Base-by-base conservation (phyloP, 2,888 invertebrate species). In the Hyppa rectilinea region DNA sequence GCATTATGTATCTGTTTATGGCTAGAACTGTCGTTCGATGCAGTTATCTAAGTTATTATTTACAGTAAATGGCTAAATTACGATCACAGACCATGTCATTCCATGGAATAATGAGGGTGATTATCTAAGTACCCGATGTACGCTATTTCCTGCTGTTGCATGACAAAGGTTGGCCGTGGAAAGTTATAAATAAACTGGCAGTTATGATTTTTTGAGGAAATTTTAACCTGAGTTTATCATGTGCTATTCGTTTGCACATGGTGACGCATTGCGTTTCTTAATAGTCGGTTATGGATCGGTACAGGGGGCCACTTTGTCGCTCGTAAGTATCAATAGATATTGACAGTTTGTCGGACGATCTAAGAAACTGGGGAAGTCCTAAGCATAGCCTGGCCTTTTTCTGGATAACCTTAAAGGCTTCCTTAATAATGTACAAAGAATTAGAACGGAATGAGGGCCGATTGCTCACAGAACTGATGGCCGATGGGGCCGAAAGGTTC, bases 81-180 rank as follows among this genome's bases (percentile, higher is more conserved):
- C 56, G 40, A 61, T 78, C 31, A 40, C 29, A n/a, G 56, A 31
- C 64, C 63, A 70, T 84, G 82, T 74, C 67, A 74, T 75, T 70
- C 52, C 65, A 71, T 38, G 52, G 61, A 50, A 67, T 68, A 76
- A 84, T 82, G 59, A 69, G 69, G 60, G 56, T 70, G 60, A 66
- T 81, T 77, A 71, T 64, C 29, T 34, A 29, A 38, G 50, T 49
- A 58, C 52, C 34, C 61, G 31, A 62, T 49, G 71, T 59, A 55
- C 50, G 56, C 23, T 55, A 61, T 65, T 82, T 79, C 78, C 79
- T 82, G 67, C 3, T 50, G 36, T 63, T 77, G 53, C 59, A 71
- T 68, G 68, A 47, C n/a, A 61, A 67, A 78, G 67, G 82, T 65
- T 43, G 58, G 12, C 26, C 29, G 59, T 60, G 52, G 61, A 65